Evolutionary conservation across 2,888 invertebrate species (phyloP).

Genomic region (Agriopis leucophaearia): DNA sequence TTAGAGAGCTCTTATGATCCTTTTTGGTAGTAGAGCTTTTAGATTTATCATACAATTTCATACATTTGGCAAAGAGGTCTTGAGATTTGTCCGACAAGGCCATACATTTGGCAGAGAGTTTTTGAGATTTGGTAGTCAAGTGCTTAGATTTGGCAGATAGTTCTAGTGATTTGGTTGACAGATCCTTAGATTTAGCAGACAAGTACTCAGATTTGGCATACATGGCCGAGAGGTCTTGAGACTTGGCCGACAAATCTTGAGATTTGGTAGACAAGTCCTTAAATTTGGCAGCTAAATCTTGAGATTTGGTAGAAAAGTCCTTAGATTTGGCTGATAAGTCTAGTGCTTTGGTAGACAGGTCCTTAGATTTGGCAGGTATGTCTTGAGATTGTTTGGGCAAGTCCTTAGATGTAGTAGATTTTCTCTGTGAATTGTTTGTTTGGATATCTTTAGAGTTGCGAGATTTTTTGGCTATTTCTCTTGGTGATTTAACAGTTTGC

Average conservation of each 20-base stretch:
- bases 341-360: background rate
- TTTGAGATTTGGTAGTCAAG: background rate
- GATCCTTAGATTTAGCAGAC: background rate
- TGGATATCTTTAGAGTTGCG: background rate
- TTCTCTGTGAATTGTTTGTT: background rate
- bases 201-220: background rate
- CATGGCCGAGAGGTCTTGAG: background rate
- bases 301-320: background rate
- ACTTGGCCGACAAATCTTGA: background rate
- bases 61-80: too few species aligned
- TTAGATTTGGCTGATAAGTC: background rate
- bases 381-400: background rate
- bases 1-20: background rate
- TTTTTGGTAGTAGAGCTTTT: background rate
- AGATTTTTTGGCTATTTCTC: background rate
- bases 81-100: too few species aligned
- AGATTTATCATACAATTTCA: too few species aligned
- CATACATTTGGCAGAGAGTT: background rate
- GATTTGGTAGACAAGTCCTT: background rate
- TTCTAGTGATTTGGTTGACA: background rate
- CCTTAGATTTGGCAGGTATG: background rate
- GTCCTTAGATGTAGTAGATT: background rate
- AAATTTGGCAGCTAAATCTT: background rate
- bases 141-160: background rate
- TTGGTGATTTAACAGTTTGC: background rate